Conservation (phyloP, 2,113 vertebrate genomes). For the Silurus glanis region DNA sequence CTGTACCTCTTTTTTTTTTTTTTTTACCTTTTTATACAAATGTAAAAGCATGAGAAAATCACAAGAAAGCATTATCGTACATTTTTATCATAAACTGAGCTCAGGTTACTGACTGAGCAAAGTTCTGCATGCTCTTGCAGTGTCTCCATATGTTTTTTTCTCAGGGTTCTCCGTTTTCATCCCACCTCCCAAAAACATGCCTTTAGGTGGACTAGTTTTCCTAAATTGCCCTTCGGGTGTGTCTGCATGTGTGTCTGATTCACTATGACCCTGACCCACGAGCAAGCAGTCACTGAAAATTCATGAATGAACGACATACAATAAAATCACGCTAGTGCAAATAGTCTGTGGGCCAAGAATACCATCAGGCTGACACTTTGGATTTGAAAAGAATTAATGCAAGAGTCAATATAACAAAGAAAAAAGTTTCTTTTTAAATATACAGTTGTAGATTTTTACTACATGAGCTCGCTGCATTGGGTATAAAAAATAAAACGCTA, state of each 20-base stretch:
- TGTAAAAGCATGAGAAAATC: background rate
- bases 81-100: background rate
- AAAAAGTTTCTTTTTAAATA: background rate
- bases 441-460: background rate
- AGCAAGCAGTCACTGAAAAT: background rate
- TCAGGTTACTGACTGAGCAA: background rate
- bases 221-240: slow-evolving; percentile 4
- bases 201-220: background rate
- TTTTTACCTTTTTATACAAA: background rate
- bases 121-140: background rate
- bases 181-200: background rate
- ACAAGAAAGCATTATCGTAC: background rate
- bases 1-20: background rate
- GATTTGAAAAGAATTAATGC: background rate
- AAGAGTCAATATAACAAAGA: background rate
- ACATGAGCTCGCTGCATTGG: background rate
- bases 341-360: background rate
- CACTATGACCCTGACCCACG: background rate
- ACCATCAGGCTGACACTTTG: background rate
- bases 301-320: background rate
- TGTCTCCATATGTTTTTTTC: background rate
- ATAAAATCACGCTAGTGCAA: background rate
- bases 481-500: background rate
- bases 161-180: background rate
- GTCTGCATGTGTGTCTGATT: background rate